Percentiles rank a stretch among this genome's conserved stretches.
Conservation (phyloP, 2,113 vertebrate genomes). For the Laticauda laticaudata region DNA sequence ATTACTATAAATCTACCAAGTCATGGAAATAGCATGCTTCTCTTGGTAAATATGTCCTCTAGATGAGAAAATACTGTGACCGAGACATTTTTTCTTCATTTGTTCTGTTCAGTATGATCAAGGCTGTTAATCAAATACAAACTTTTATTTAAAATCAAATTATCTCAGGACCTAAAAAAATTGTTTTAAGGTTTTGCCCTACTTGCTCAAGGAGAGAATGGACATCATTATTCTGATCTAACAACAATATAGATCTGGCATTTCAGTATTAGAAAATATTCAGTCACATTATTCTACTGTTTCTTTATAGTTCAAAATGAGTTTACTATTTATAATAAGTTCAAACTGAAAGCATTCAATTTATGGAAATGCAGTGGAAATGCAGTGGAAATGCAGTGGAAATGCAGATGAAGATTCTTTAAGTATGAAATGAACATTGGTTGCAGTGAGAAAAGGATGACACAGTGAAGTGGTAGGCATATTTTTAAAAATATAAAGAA, state of each 20-base stretch:
- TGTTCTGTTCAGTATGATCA: neutral
- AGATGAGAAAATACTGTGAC: neutral
- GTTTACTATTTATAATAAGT: neutral
- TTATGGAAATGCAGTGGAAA: neutral
- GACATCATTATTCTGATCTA: neutral
- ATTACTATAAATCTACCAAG: neutral
- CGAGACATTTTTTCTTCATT: neutral
- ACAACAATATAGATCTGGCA: neutral
- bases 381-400: neutral
- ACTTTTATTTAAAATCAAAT: neutral
- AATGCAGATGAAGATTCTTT: neutral
- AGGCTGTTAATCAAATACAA: neutral
- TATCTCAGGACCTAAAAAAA: neutral
- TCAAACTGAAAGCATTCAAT: neutral
- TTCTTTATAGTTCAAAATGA: neutral
- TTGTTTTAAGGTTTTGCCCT: neutral
- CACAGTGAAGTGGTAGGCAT: neutral
- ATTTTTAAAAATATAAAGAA: neutral
- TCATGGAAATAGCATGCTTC: neutral
- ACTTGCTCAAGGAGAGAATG: neutral
- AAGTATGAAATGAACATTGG: neutral
- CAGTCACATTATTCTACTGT: neutral
- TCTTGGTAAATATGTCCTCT: neutral
- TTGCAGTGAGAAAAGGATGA: neutral
- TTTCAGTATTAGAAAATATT: neutral